These are phyloP conservation scores for Andricus quercusramuli DNA, from an alignment of 2,888 invertebrate species.

Conservation along the genomic window DNA sequence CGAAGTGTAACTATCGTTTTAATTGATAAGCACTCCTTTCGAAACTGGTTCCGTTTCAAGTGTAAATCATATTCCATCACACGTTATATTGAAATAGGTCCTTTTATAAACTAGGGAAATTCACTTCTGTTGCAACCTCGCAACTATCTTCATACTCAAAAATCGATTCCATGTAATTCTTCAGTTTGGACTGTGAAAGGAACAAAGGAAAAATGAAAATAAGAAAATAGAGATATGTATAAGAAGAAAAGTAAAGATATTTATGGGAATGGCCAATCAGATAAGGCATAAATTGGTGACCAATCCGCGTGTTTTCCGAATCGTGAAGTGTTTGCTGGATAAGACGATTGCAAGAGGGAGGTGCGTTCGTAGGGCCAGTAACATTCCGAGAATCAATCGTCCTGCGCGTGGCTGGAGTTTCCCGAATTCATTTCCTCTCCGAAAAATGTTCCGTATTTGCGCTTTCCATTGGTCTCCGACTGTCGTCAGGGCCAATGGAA, in stretches of 20 bases:
- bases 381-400: slow-evolving; percentile 54
- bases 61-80: too few species aligned
- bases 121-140: too few species aligned
- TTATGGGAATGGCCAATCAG: slow-evolving; percentile 47
- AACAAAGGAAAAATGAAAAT: too few species aligned
- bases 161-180: too few species aligned
- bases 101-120: too few species aligned
- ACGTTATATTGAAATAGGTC: too few species aligned
- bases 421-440: slow-evolving; percentile 54
- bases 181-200: too few species aligned
- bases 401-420: slow-evolving; percentile 54
- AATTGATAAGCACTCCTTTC: too few species aligned
- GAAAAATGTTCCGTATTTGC: slow-evolving; percentile 57
- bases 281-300: slow-evolving; percentile 55
- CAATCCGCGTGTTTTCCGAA: slow-evolving; percentile 72
- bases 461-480: slow-evolving; percentile 73
- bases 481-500: slow-evolving; percentile 77
- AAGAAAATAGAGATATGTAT: not conserved
- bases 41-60: too few species aligned
- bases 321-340: slow-evolving; percentile 68
- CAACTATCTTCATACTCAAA: too few species aligned
- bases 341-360: slow-evolving; percentile 50
- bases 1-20: too few species aligned
- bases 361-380: slow-evolving; percentile 50
- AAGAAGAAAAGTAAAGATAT: not conserved